Evolutionary conservation across 2,797 vertebrate genomes (phyloP).

Genomic region (Sebastiscus albofasciatus): DNA sequence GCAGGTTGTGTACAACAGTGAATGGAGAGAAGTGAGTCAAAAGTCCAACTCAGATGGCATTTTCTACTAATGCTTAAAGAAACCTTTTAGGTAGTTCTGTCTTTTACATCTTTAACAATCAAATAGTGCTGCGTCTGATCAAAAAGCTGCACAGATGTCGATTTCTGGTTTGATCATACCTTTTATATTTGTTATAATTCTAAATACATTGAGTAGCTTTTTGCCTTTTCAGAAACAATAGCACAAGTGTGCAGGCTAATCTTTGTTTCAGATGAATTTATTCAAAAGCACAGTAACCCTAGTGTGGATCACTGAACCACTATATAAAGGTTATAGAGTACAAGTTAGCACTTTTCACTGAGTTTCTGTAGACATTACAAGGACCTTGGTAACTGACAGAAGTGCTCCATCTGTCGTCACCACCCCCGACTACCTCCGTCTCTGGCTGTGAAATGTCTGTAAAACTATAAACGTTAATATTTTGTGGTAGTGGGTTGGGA

Average conservation of each 20-base stretch:
- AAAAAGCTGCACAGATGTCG: background rate
- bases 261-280: background rate
- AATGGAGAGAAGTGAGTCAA: background rate
- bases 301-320: background rate
- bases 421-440: background rate
- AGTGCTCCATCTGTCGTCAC: background rate
- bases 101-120: background rate
- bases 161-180: background rate
- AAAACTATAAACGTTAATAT: background rate
- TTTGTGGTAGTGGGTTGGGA: conserved; percentile 33
- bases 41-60: background rate
- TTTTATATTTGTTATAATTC: background rate
- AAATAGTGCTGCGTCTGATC: background rate
- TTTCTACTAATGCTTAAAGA: background rate
- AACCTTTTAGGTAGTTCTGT: background rate
- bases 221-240: background rate
- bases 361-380: background rate
- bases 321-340: background rate
- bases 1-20: conserved; percentile 19
- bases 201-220: background rate
- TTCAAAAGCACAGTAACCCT: background rate
- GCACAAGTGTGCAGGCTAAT: no score
- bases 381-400: background rate
- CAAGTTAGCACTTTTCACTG: background rate
- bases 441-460: conserved; percentile 3